Evolutionary conservation across 2,888 invertebrate genomes (phyloP), one percentile per base, ranked within the genome.

Genomic region (Nephrotoma appendiculata): DNA sequence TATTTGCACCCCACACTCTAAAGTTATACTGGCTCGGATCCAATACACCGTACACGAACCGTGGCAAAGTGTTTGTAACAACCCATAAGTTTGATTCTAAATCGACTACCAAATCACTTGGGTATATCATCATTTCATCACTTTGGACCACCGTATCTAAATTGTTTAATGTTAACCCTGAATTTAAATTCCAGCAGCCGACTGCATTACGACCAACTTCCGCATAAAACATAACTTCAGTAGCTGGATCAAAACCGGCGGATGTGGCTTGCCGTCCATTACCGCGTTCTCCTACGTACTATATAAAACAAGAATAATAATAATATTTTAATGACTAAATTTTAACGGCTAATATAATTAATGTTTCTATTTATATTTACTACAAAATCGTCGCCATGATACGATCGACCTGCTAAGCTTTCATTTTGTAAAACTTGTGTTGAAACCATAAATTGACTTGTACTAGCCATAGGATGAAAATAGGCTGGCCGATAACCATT

Each of bases 141-240:
- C 41, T 86, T 86, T 48, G 48, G 4, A 31, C 15, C 12, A 86
- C 42, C 9, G 48, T 86, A n/a, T 48, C 86, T 11, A 48, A 12
- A 52, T 86, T 48, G 31, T 15, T 1, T 31, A 45, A 31, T 48
- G 41, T 12, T 83, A 95, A 92, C 0, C 92, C 90, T 0, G 84
- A 42, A 0, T 41, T 43, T 42, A 93, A 93, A 89, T 96, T 95
- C 96, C 96, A 96, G 89, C 96, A 97, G 0, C 95, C 95, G 0
- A 97, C 90, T 0, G 95, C 95, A 89, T 96, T 95, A 31, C 93
- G 92, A 57, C 94, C 95, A 0, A 96, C 93, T 88, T 96, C 94
- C 0, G 94, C 94, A 89, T 94, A 94, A 91, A 96, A 95, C 57
- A 96, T 90, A 0, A 95, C 93, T 0, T 93, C 93, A 0, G 94